These are phyloP conservation scores for Pandion haliaetus DNA, from an alignment of 2,113 vertebrate genomes.

Conservation along the genomic window DNA sequence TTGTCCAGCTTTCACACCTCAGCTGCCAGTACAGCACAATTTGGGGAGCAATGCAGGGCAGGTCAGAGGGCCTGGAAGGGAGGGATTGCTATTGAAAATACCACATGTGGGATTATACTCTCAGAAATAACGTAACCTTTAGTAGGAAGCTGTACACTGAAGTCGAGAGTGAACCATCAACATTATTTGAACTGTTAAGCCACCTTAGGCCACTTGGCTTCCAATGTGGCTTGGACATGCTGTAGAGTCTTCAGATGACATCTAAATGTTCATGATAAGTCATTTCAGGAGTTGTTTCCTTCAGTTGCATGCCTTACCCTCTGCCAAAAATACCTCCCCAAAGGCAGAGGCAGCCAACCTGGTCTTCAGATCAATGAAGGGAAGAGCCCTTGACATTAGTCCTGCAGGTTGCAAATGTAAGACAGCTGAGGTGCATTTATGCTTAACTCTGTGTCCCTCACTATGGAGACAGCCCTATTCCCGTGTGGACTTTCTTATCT, in stretches of 20 bases:
- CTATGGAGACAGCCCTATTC: neutral
- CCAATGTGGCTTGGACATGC: neutral
- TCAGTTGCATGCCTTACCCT: neutral
- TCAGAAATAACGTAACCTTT: neutral
- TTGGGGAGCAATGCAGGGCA: neutral
- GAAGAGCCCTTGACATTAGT: neutral
- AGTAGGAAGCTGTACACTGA: neutral
- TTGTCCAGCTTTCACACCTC: neutral
- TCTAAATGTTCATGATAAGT: neutral
- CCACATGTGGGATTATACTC: neutral
- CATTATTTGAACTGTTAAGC: neutral
- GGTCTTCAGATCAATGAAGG: neutral
- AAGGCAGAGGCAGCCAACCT: neutral
- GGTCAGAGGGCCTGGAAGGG: neutral
- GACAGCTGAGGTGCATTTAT: neutral
- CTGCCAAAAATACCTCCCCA: neutral
- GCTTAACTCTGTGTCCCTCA: neutral
- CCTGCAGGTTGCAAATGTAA: neutral
- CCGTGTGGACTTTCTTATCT: neutral
- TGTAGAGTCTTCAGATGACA: neutral
- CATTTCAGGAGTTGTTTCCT: neutral
- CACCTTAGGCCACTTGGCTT: neutral
- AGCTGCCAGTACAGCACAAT: neutral
- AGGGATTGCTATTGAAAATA: neutral
- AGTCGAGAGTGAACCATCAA: neutral